Evolutionary conservation across 1,140 invertebrate genomes (phyloP).

Genomic region (Sweltsa coloradensis): DNA sequence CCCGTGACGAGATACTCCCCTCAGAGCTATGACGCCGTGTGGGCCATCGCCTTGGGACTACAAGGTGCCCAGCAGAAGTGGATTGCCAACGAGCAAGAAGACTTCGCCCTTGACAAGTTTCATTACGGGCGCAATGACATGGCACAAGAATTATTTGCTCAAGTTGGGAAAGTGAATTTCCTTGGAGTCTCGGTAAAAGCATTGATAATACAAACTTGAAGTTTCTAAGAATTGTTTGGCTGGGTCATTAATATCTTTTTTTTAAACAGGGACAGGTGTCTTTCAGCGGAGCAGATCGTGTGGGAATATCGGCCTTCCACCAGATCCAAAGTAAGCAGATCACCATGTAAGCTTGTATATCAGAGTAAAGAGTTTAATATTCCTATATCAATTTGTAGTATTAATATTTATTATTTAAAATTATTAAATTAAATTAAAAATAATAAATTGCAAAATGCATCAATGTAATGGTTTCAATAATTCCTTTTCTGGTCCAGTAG

Average conservation of each 20-base stretch:
- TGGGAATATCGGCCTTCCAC: conserved; percentile 70
- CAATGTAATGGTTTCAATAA: too few species aligned
- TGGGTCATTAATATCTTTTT: conserved; percentile 5
- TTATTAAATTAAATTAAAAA: too few species aligned
- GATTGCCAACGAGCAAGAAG: conserved; percentile 12
- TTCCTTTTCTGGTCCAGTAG: too few species aligned
- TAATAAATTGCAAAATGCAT: too few species aligned
- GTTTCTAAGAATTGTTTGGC: not conserved
- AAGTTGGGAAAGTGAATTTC: conserved; percentile 61
- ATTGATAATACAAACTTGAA: not conserved
- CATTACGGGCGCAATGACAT: conserved; percentile 56
- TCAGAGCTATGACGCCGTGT: conserved; percentile 78
- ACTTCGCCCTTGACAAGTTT: conserved; percentile 40
- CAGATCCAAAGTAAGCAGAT: conserved; percentile 64
- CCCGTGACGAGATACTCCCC: conserved; percentile 49
- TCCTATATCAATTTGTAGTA: too few species aligned
- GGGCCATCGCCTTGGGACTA: conserved; percentile 69
- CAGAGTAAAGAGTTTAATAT: too few species aligned
- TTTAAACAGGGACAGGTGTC: conserved; percentile 66
- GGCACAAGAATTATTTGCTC: conserved; percentile 48
- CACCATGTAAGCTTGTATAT: too few species aligned
- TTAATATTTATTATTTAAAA: too few species aligned
- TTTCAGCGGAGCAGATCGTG: conserved; percentile 71
- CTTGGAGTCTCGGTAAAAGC: conserved; percentile 67
- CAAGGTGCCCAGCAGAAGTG: conserved; percentile 33